Base-by-base conservation (phyloP, 2,888 invertebrate species). In the Hetaerina titia region DNA sequence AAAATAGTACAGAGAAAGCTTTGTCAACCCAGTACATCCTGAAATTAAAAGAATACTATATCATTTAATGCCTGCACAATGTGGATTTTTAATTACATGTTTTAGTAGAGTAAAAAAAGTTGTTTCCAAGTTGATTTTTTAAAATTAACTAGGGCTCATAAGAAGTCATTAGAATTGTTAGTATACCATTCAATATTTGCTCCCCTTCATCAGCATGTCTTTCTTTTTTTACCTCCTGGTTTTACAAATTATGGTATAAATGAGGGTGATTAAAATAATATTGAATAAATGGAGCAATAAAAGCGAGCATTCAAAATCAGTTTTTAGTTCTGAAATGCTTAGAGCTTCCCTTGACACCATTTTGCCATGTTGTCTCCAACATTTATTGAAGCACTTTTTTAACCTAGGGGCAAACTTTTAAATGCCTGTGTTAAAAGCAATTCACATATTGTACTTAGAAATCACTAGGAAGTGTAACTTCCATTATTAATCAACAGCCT, bases 11-110 rank as follows among this genome's bases (percentile, higher is more conserved):
- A 19, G 90, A 95, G 58, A 74, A 90, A 74, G 96, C 95, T 95
- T 96, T 96, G 94, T 96, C 96, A 94, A 96, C 96, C 96, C 96
- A 96, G 95, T 96, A 96, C 95, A 96, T 95, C 94, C 96, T 96
- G 95, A 22, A 92, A 94, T 95, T 89, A 57, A 89, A 94, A 95
- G 22, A 0, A 94, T 13, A 19, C 13, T 25, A 92, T 58, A 92
- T 92, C 45, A 45, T 45, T 45, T 45, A 2, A 45, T 45, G 31
- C 31, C 19, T 25, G 22, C 31, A 2, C 22, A 89, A 19, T n/a
- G 31, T 22, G 31, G 2, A 19, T 89, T 25, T 89, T 19, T 19
- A 89, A 89, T 89, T 45, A 4, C 45, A 45, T 45, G 45, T 45
- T 45, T 45, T 45, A 45, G 1, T 45, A 45, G 45, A 45, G 45